Evolutionary conservation across 2,797 vertebrate genomes (phyloP).

Genomic region (Trachops cirrhosus): DNA sequence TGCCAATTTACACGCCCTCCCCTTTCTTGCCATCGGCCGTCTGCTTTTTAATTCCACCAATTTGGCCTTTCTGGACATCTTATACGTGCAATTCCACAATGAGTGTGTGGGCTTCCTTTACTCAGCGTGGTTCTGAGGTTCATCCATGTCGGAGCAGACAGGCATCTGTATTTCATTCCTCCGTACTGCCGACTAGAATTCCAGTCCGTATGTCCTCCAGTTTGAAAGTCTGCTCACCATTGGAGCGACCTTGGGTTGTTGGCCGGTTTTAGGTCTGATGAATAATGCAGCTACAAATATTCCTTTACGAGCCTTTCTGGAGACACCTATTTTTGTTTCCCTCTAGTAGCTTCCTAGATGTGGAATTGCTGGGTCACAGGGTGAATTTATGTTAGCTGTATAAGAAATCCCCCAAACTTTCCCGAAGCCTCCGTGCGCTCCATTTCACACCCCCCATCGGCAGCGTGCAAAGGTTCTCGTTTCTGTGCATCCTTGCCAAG

Average conservation of each 20-base stretch:
- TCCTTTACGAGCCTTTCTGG: neutral
- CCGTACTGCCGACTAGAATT: neutral
- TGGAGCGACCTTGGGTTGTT: neutral
- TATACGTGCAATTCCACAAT: neutral
- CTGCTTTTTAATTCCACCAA: neutral
- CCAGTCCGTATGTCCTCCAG: neutral
- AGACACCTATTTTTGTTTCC: neutral
- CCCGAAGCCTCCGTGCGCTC: neutral
- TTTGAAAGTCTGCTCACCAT: neutral
- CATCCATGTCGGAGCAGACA: neutral
- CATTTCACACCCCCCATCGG: neutral
- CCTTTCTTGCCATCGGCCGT: neutral
- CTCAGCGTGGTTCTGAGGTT: neutral
- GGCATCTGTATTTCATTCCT: neutral
- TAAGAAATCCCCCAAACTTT: conserved; percentile 3
- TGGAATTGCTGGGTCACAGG: neutral
- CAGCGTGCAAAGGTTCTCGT: neutral
- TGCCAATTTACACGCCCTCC: neutral
- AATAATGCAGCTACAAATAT: neutral
- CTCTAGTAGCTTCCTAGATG: neutral
- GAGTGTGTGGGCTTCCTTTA: neutral
- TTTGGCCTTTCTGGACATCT: neutral
- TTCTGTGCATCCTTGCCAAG: neutral
- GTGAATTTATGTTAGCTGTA: conserved; percentile 1
- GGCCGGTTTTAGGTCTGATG: neutral